Base-by-base conservation (phyloP, 2,888 invertebrate species). In the Cordilura impudica region DNA sequence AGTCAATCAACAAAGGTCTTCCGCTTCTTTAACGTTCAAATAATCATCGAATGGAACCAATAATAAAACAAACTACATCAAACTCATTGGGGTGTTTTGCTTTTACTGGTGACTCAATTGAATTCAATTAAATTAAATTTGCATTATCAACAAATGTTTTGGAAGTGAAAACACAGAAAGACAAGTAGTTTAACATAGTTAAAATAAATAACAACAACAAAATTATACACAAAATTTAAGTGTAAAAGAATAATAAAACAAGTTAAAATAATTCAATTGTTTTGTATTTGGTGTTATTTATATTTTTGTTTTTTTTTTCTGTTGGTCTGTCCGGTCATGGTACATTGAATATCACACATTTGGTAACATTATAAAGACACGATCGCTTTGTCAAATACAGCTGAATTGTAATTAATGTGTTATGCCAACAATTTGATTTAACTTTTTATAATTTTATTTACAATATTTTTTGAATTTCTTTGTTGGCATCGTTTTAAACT, bases 11-110 rank as follows among this genome's bases (percentile, higher is more conserved):
- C 84, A 83, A 84, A 82, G 81, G 81, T 81, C 82, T 84, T 83
- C 84, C 83, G 84, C 83, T 83, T 78, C 72, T 71, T 82, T 74
- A 66, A 60, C 76, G 76, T 76, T 77, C 75, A 76, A 81, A 85
- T 86, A 86, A 87, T 87, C 87, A 87, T 87, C 87, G 87, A 87
- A 87, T 87, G 87, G 87, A 87, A 87, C 87, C 87, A 87, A 87
- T 87, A 87, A 65, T 18, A 54, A 23, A 60, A 54, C 49, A 19
- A 39, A 49, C 19, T 19, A 65, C 19, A 35, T 6, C 0, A 4
- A 49, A 49, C 49, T 16, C 58, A 60, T 12, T 31, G 14, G 58
- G 51, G 58, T 60, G 31, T 21, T 67, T 70, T 12, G 39, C 66
- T 70, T 49, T 71, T 47, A 35, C 65, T 61, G 74, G 66, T 75